Percentiles rank a stretch among this genome's conserved stretches.
Evolutionary conservation across 2,888 invertebrate species (phyloP).

Genomic region (Drosophila macrothrix): DNA sequence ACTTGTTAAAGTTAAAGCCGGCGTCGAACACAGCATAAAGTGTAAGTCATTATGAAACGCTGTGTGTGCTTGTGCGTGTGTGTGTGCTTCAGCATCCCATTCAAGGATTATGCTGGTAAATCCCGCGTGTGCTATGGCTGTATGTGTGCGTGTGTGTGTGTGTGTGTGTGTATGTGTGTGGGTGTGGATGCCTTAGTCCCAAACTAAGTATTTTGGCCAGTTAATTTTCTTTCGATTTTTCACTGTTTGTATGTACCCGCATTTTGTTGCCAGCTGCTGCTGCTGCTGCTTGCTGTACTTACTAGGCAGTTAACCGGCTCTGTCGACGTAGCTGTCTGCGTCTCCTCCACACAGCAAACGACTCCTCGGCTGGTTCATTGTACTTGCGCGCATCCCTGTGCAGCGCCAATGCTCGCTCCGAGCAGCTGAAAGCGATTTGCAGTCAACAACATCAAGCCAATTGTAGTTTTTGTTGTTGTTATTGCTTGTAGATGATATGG

Average conservation of each 20-base stretch:
- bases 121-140: constrained; percentile 15
- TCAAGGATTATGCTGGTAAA: constrained; percentile 26
- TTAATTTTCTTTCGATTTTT: constrained; percentile 72
- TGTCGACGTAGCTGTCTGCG: not conserved
- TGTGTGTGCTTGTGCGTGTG: not conserved
- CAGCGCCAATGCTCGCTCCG: constrained; percentile 14
- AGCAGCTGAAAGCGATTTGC: constrained; percentile 57
- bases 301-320: constrained; percentile 42
- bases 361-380: constrained; percentile 47
- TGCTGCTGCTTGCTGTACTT: constrained; percentile 15
- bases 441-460: constrained; percentile 51
- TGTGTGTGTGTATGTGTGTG: not conserved
- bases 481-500: constrained; percentile 10
- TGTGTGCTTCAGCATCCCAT: constrained; percentile 40
- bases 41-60: constrained; percentile 35
- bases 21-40: constrained; percentile 1
- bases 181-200: constrained; percentile 18
- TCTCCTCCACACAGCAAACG: constrained; percentile 8
- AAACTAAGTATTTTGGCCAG: constrained; percentile 33
- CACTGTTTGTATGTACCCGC: constrained; percentile 44
- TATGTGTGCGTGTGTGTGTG: not conserved
- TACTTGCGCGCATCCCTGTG: constrained; percentile 55
- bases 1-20: constrained; percentile 5
- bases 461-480: constrained; percentile 27
- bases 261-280: constrained; percentile 13